These are phyloP conservation scores for Morinoia aosen DNA, from an alignment of 2,888 invertebrate species.

Conservation along the genomic window DNA sequence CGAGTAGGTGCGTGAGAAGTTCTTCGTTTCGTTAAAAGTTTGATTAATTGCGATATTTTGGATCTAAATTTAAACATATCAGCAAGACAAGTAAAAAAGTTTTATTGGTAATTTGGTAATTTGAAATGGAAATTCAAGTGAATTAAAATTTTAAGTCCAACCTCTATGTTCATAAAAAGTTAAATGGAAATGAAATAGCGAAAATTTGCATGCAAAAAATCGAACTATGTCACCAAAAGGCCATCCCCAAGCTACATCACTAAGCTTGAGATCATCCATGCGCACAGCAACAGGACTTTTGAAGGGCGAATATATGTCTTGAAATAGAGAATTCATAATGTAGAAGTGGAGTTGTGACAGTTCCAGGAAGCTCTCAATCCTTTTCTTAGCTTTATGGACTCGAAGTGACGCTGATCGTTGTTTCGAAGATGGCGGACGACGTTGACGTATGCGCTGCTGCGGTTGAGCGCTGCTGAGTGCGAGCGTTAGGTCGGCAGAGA, in stretches of 20 bases:
- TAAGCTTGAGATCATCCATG: not conserved
- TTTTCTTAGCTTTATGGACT: not conserved
- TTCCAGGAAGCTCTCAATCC: conserved; percentile 12
- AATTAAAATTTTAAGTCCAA: not conserved
- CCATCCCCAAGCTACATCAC: not conserved
- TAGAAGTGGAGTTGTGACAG: not conserved
- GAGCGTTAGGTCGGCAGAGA: not conserved
- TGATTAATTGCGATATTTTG: no score
- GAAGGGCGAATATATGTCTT: not conserved
- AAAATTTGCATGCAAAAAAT: no score
- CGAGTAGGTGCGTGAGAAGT: no score
- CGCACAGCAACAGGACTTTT: not conserved
- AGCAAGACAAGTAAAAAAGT: no score
- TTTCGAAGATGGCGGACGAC: not conserved
- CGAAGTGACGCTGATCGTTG: conserved; percentile 18
- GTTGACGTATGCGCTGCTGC: conserved; percentile 2
- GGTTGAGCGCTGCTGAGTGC: not conserved
- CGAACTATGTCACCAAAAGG: not conserved
- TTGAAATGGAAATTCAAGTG: not conserved
- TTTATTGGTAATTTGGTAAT: no score
- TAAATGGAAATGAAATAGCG: no score
- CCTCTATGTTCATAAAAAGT: no score
- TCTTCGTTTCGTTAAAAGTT: no score
- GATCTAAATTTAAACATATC: no score
- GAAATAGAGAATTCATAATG: not conserved